Percentiles rank a stretch among this genome's conserved stretches.
These are phyloP conservation scores for Lagopus leucura DNA, from an alignment of 2,113 vertebrate genomes.

Conservation along the genomic window DNA sequence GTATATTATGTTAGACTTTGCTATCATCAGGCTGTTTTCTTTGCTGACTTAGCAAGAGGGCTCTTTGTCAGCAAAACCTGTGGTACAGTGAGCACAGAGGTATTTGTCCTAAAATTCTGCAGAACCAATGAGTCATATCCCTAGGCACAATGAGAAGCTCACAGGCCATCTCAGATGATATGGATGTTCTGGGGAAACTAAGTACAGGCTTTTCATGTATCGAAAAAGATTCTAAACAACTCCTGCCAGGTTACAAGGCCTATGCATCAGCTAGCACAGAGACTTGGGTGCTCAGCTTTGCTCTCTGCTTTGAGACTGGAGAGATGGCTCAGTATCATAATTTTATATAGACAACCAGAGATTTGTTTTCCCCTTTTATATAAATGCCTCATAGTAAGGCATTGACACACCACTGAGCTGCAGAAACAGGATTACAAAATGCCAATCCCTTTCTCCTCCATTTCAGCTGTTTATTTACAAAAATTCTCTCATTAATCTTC, in stretches of 20 bases:
- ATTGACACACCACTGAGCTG: constrained; percentile 16
- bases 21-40: not conserved
- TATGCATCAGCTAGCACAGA: not conserved
- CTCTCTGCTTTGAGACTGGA: not conserved
- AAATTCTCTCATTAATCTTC: not conserved
- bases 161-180: not conserved
- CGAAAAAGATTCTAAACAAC: not conserved
- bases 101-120: not conserved
- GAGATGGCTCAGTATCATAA: not conserved
- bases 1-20: not conserved
- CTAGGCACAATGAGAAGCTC: not conserved
- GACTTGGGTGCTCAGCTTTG: not conserved
- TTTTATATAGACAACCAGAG: constrained; percentile 12
- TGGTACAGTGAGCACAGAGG: not conserved
- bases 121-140: not conserved
- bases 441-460: not conserved
- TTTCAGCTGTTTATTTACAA: constrained; percentile 47
- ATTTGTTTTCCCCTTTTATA: constrained; percentile 45
- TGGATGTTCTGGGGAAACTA: not conserved
- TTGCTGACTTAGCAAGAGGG: constrained; percentile 17
- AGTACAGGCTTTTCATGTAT: not conserved
- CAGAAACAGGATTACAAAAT: constrained; percentile 55
- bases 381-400: constrained; percentile 2
- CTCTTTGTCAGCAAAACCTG: not conserved
- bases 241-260: not conserved